Conservation (phyloP, 2,888 invertebrate genomes). For the Trichopoda pennipes region DNA sequence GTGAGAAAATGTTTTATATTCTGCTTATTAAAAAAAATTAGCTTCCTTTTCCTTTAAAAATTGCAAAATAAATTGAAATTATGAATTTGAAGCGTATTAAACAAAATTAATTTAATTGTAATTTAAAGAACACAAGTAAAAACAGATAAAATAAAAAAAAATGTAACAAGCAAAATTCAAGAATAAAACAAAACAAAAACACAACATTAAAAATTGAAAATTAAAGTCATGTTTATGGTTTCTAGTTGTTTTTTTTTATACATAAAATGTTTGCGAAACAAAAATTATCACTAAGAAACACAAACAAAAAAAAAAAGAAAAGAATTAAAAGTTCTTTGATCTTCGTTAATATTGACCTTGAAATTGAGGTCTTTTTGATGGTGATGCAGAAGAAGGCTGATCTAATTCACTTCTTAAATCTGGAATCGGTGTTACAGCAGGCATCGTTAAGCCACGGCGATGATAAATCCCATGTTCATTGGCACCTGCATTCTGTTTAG, state of each 20-base stretch:
- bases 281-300: constrained; percentile 44
- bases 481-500: constrained; percentile 81
- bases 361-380: constrained; percentile 80
- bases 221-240: constrained; percentile 13
- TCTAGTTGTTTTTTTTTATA: constrained; percentile 2
- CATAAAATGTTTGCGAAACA: constrained; percentile 48
- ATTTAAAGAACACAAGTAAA: not conserved
- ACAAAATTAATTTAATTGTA: too few relatives aligned
- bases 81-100: too few relatives aligned
- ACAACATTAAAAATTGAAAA: constrained; percentile 16
- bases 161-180: too few relatives aligned
- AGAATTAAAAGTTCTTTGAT: constrained; percentile 20
- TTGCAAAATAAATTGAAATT: too few relatives aligned
- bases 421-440: constrained; percentile 91
- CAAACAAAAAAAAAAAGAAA: too few relatives aligned
- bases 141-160: too few relatives aligned
- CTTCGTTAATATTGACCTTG: constrained; percentile 77
- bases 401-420: constrained; percentile 86
- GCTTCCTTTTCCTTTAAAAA: too few relatives aligned
- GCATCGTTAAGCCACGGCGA: constrained; percentile 91
- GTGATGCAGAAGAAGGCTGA: constrained; percentile 79
- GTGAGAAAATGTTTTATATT: too few relatives aligned
- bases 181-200: not conserved
- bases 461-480: constrained; percentile 94
- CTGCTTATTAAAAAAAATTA: too few relatives aligned